phyloP scores from a whole-genome alignment of 2,797 vertebrate species.

The Crocidura indochinensis region DNA sequence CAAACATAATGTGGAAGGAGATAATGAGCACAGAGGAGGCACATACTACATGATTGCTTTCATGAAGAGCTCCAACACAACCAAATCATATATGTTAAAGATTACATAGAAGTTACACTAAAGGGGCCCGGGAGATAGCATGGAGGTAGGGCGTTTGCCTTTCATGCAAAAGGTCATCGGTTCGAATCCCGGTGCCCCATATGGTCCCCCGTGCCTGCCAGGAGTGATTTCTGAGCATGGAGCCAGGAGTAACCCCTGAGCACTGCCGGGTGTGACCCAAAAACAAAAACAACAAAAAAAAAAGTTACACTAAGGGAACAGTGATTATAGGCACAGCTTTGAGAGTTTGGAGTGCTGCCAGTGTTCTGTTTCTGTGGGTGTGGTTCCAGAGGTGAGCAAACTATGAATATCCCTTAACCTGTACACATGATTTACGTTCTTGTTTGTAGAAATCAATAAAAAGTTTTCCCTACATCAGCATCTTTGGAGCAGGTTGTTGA shows the following conservation, averaged over 20 bases:
- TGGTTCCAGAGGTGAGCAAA: neutral
- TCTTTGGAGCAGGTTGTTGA: too few relatives aligned
- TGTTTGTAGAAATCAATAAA: constrained; percentile 5
- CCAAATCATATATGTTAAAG: neutral
- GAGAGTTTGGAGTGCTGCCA: neutral
- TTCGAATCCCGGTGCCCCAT: too few relatives aligned
- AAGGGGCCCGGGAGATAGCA: too few relatives aligned
- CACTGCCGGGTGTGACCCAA: too few relatives aligned
- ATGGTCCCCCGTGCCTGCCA: too few relatives aligned
- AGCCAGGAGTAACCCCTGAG: too few relatives aligned
- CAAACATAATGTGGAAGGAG: too few relatives aligned
- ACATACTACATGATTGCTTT: neutral
- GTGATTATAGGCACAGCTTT: neutral
- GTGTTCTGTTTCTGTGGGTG: neutral
- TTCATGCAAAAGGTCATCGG: too few relatives aligned
- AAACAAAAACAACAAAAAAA: too few relatives aligned
- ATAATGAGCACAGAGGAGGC: too few relatives aligned
- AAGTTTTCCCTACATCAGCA: neutral
- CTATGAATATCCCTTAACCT: neutral
- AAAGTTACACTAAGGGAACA: neutral
- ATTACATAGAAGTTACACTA: neutral
- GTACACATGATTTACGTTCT: neutral
- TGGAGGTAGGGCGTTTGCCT: too few relatives aligned
- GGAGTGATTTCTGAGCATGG: too few relatives aligned
- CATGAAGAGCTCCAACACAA: neutral